Evolutionary conservation across 2,888 invertebrate species (phyloP), one percentile per base, ranked within the genome.

Genomic region (Mellilla xanthometata): DNA sequence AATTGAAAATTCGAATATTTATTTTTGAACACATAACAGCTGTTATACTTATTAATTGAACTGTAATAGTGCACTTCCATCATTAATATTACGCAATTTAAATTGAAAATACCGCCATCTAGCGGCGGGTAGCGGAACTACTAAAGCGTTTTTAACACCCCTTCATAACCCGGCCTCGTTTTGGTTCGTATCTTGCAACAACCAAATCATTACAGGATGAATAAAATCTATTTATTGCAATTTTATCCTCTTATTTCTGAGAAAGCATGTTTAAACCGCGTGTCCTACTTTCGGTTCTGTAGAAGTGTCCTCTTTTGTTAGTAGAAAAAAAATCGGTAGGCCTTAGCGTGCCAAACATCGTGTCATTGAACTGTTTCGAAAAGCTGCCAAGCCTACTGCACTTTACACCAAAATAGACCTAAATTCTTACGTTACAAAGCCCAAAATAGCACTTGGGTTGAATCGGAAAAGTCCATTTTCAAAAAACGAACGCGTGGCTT

Each of bases 311-410:
- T 75, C 79, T 78, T 81, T 83, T 82, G 81, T 81, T 68, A 61
- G 64, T 59, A 68, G 65, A 65, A 68, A 80, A 85, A 83, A 84
- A 86, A 80, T 79, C 70, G 68, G 76, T 76, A 75, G 80, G 81
- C 81, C 66, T 55, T 62, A 68, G 72, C 77, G 82, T 84, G 86
- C 87, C 86, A 87, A 87, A 86, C 81, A 71, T 58, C 67, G 75
- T 78, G 87, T 86, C 87, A 82, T 71, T 86, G 87, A 88, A 84
- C 87, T 65, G 71, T 70, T 76, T 76, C 72, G 73, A 68, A 84
- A 84, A 73, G 71, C 75, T 76, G 76, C 74, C 72, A 72, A 72
- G 65, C 59, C 51, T 42, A 44, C 48, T 36, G 24, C 42, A 39
- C 38, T 49, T 38, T 51, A 33, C 52, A 48, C 60, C 44, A 83